A percentile compares a stretch with the other conserved stretches of the same genome.
phyloP scores from a whole-genome alignment of 2,113 vertebrate species.

The Pituophis catenifer region DNA sequence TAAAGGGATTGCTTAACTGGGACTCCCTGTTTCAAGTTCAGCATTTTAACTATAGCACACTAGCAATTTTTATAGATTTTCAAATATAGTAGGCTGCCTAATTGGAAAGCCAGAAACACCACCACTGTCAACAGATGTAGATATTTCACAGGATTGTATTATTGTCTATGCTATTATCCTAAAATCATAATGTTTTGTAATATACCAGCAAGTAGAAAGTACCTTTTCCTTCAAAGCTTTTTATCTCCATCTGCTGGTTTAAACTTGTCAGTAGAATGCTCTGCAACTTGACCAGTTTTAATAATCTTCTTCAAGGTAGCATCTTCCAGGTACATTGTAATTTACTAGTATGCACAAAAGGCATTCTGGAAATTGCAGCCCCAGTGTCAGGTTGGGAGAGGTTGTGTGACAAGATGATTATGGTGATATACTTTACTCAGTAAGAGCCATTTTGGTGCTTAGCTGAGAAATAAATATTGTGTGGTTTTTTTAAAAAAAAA shows the following conservation, averaged over 20 bases:
- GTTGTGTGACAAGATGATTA: background rate
- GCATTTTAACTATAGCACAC: background rate
- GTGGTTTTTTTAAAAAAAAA: background rate
- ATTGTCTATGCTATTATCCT: background rate
- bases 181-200: background rate
- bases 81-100: background rate
- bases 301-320: background rate
- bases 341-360: background rate
- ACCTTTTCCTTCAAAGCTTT: conserved; percentile 34
- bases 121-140: background rate
- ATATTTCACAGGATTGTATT: background rate
- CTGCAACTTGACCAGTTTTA: background rate
- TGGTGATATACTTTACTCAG: background rate
- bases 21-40: background rate
- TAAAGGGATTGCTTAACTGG: background rate
- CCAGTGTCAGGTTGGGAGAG: background rate
- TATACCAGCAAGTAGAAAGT: background rate
- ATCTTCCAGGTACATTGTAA: background rate
- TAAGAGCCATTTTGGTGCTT: background rate
- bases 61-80: background rate
- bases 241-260: conserved; percentile 64
- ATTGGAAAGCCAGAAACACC: background rate
- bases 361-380: background rate
- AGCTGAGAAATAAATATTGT: background rate
- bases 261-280: background rate